Evolutionary conservation across 2,888 invertebrate genomes (phyloP), one percentile per base, ranked within the genome.

Genomic region (Brachypalpus laphriformis): DNA sequence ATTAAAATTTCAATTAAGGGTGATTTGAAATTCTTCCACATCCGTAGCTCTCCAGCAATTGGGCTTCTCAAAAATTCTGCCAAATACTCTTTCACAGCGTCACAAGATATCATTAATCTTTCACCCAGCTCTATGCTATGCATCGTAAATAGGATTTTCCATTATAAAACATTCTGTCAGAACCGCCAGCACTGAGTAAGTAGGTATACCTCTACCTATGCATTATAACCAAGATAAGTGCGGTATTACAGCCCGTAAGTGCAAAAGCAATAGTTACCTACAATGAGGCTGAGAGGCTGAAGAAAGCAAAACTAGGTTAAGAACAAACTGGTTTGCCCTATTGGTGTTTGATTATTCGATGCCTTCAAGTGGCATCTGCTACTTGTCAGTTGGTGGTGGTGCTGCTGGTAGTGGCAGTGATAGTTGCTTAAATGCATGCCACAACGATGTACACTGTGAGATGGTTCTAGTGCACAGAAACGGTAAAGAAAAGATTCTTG

Each of bases 221-320:
- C 28, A 61, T 18, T 47, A 31, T 14, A 3, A 0, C 20, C 18
- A 37, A 25, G 4, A 31, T 31, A 34, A 70, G 22, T 47, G 47
- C 11, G 18, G 40, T 37, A 49, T 34, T n/a, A 47, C 34, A 70
- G 57, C 45, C 34, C 18, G 20, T 57, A 57, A 57, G 22, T 37
- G 57, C 34, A 28, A 34, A 47, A 47, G 47, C 57, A 47, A 45
- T 57, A 70, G 57, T 34, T 59, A 49, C 68, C 81, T 82, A 70
- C 63, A 82, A 70, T 63, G 63, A 54, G 75, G 20, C 63, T 31
- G 40, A 74, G 68, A 82, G 51, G 40, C 57, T 65, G 65, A 81
- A 85, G 85, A 85, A 81, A 76, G 75, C 63, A 81, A 85, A 85
- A 85, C 81, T 85, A 85, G 85, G 85, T 85, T 85, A 85, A 85